A percentile compares a stretch with the other conserved stretches of the same genome.
Conservation (phyloP, 2,888 invertebrate species). For the Drosophila falleni region DNA sequence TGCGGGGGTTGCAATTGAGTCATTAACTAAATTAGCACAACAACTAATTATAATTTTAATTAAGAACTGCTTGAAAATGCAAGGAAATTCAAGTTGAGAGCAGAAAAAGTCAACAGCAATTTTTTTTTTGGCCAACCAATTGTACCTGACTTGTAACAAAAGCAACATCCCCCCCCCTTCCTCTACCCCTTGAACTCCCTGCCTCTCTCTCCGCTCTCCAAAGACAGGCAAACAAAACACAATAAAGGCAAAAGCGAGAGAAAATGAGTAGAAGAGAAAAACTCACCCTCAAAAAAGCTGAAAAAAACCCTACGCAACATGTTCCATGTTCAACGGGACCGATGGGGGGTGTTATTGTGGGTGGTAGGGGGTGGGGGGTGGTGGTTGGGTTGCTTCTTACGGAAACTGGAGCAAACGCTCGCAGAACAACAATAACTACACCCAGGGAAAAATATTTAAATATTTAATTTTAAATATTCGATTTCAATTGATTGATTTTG, state of each 20-base stretch:
- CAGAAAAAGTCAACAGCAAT: not conserved
- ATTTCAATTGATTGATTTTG: not conserved
- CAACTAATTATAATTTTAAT: constrained; percentile 15
- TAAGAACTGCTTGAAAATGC: constrained; percentile 3
- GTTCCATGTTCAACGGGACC: constrained; percentile 68
- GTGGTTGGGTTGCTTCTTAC: constrained; percentile 9
- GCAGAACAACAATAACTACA: constrained; percentile 29
- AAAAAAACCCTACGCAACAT: constrained; percentile 75
- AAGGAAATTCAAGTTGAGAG: constrained; percentile 4
- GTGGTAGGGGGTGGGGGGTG: not conserved
- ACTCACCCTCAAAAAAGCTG: constrained; percentile 40
- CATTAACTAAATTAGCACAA: constrained; percentile 45
- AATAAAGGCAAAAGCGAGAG: constrained; percentile 15
- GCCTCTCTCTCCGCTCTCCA: not conserved
- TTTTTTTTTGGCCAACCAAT: constrained; percentile 14
- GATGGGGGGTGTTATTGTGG: constrained; percentile 2
- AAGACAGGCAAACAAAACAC: constrained; percentile 14
- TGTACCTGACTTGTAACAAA: constrained; percentile 37
- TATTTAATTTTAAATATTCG: not conserved
- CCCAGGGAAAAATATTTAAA: not conserved
- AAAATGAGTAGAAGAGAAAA: constrained; percentile 20
- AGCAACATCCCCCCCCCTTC: not conserved
- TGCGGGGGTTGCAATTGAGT: constrained; percentile 38
- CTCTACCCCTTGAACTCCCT: not conserved
- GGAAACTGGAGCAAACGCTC: constrained; percentile 67